phyloP scores from a whole-genome alignment of 2,888 invertebrate species.

The Sylvicola cinctus region DNA sequence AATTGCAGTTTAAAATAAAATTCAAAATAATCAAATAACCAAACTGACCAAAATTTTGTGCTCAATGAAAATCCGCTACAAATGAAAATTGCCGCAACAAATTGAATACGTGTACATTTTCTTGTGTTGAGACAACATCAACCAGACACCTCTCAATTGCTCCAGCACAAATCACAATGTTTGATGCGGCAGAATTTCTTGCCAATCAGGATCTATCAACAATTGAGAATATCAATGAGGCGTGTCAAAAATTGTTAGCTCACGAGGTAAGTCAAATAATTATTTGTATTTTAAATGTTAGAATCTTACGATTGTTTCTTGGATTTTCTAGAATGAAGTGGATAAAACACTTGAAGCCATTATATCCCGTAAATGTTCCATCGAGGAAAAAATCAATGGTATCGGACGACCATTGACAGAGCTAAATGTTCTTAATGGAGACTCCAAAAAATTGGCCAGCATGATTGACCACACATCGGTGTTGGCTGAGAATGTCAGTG shows the following conservation, averaged over 20 bases:
- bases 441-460: slow-evolving; percentile 59
- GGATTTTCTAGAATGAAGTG: slow-evolving; percentile 37
- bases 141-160: too few relatives aligned
- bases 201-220: slow-evolving; percentile 21
- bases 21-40: too few relatives aligned
- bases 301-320: too few relatives aligned
- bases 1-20: too few relatives aligned
- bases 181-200: slow-evolving; percentile 11
- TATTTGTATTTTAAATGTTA: too few relatives aligned
- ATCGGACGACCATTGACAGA: slow-evolving; percentile 65
- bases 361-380: slow-evolving; percentile 47
- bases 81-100: too few relatives aligned
- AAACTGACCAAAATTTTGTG: too few relatives aligned
- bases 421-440: slow-evolving; percentile 52
- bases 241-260: slow-evolving; percentile 17
- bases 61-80: too few relatives aligned
- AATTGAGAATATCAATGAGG: slow-evolving; percentile 34
- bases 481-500: slow-evolving; percentile 83
- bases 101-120: too few relatives aligned
- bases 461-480: slow-evolving; percentile 76
- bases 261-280: slow-evolving; percentile 5
- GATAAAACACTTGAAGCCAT: slow-evolving; percentile 48
- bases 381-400: slow-evolving; percentile 61
- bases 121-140: too few relatives aligned
- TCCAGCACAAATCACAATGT: slow-evolving; percentile 5